A percentile compares a stretch with the other conserved stretches of the same genome.
Evolutionary conservation across 2,888 invertebrate species (phyloP).

Genomic region (Geotrupes spiniger): DNA sequence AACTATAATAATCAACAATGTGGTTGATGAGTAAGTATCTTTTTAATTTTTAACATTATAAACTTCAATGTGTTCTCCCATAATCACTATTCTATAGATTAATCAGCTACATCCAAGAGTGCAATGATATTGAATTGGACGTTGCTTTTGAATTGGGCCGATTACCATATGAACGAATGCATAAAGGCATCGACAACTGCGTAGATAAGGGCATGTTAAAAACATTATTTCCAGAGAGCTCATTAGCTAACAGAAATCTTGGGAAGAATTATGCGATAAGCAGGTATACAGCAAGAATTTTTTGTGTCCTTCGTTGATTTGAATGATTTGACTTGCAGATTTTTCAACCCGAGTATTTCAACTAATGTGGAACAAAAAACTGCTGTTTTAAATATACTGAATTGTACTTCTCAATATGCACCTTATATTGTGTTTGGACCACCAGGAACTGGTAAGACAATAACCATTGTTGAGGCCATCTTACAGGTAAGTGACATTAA

Average conservation of each 20-base stretch:
- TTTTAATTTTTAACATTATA: background rate
- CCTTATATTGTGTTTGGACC: conserved; percentile 87
- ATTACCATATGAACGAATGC: conserved; percentile 51
- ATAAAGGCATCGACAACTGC: conserved; percentile 47
- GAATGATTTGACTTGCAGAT: conserved; percentile 31
- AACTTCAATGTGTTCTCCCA: background rate
- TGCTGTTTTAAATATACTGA: conserved; percentile 66
- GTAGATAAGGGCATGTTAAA: conserved; percentile 25
- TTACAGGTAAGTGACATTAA: conserved; percentile 58
- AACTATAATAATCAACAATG: conserved; percentile 44
- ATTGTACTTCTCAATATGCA: conserved; percentile 58
- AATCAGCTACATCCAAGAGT: too few species aligned
- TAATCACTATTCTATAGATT: conserved; percentile 23
- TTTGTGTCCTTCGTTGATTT: too few species aligned
- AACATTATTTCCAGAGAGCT: conserved; percentile 34
- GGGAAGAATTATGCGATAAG: background rate
- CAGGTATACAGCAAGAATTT: background rate
- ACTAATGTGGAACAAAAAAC: conserved; percentile 60
- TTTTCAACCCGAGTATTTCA: conserved; percentile 48
- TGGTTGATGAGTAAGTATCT: conserved; percentile 44
- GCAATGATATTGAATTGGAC: conserved; percentile 45
- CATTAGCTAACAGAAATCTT: conserved; percentile 10
- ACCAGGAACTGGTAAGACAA: conserved; percentile 78
- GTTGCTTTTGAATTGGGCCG: conserved; percentile 52
- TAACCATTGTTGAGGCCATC: conserved; percentile 70